Percentiles rank a stretch among this genome's conserved stretches.
These are phyloP conservation scores for Rousettus leschenaultii DNA, from an alignment of 2,113 vertebrate species.

Conservation along the genomic window DNA sequence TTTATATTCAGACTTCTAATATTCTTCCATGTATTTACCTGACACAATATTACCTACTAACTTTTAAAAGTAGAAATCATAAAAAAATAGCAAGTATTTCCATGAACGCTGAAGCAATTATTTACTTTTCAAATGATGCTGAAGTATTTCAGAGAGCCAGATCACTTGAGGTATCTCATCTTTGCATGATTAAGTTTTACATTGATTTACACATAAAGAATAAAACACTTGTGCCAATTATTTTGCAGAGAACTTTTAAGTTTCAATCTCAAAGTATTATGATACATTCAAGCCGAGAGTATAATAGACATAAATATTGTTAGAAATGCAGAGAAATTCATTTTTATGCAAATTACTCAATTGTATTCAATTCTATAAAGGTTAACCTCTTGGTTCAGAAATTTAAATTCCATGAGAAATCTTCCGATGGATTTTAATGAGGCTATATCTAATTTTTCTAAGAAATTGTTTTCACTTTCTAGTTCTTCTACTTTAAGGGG, in stretches of 20 bases:
- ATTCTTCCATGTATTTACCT: not conserved
- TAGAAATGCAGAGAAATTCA: not conserved
- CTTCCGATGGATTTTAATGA: not conserved
- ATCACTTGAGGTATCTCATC: not conserved
- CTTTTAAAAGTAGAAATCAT: not conserved
- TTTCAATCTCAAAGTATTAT: not conserved
- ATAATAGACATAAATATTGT: not conserved
- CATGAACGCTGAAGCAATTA: not conserved
- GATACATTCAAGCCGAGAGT: not conserved
- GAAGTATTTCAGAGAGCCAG: not conserved
- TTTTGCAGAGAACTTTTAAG: not conserved
- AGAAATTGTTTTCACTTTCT: conserved; percentile 15
- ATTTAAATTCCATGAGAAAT: conserved; percentile 42
- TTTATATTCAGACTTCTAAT: not conserved
- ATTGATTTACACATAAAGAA: conserved; percentile 4
- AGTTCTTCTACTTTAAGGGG: not conserved
- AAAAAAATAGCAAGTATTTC: not conserved
- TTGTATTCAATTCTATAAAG: conserved; percentile 10
- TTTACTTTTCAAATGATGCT: not conserved
- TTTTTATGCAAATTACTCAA: conserved; percentile 45
- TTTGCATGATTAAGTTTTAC: not conserved
- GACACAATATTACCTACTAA: not conserved
- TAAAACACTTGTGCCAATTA: not conserved
- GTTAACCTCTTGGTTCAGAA: conserved; percentile 28
- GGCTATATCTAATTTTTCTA: not conserved